Base-by-base conservation (phyloP, 2,797 vertebrate genomes). In the Anguilla marmorata region DNA sequence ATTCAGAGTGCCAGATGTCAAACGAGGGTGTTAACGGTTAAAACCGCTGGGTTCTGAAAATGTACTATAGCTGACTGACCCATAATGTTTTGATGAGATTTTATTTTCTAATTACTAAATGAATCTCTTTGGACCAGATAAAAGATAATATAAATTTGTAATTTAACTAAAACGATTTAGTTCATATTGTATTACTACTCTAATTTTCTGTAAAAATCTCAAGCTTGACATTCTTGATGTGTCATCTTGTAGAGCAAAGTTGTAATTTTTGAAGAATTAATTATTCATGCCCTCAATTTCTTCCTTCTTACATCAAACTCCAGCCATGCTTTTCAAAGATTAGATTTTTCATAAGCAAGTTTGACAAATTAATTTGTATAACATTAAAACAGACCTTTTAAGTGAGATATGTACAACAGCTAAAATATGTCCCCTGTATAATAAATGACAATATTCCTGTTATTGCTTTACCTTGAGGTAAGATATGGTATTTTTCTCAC, bases 261-360 rank as follows among this genome's bases (percentile, higher is more conserved):
- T 91, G 90, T 91, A 86, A 91, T 91, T 91, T 88, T 88, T 87
- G 69, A 91, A 90, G 91, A 92, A 88, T 88, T 37, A 84, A 84
- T 84, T 84, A 54, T 12, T 84, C 11, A 8, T 52, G 50, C 50
- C 50, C 66, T 72, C 27, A 74, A n/a, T 74, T 33, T 24, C 33
- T 30, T 45, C 6, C 19, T 83, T n/a, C 30, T 84, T 84, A 56
- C 45, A 30, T 56, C 33, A 83, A 83, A 14, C 3, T 30, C 12
- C 69, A 74, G 30, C 33, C 14, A 30, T 30, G 11, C 30, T 69
- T 69, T n/a, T 69, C n/a, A 24, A 69, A 69, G 4, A 69, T n/a
- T n/a, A 27, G 4, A 9, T n/a, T 69, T 27, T 69, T 69, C 63
- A 63, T 69, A 69, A 27, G 63, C 6, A 21, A 24, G 63, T 24